Conservation (phyloP, 2,113 vertebrate genomes). For the Petroica traversi region DNA sequence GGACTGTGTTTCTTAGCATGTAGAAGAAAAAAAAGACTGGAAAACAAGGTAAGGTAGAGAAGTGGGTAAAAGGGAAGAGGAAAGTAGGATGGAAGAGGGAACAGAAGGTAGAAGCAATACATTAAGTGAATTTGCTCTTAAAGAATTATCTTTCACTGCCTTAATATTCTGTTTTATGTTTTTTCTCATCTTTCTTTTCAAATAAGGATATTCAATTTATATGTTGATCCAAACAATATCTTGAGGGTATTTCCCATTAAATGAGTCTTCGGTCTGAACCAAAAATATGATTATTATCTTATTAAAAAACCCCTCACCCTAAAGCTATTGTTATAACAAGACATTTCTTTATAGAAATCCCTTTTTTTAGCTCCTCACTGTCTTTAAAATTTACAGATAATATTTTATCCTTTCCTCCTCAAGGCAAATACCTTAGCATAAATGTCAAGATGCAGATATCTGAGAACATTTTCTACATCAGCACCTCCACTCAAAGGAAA, state of each 20-base stretch:
- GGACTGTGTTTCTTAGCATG: background rate
- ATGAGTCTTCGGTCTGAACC: background rate
- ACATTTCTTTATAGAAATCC: background rate
- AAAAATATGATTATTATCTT: constrained; percentile 1
- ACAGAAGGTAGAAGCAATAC: background rate
- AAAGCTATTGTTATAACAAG: constrained; percentile 19
- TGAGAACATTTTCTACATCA: background rate
- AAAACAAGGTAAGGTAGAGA: background rate
- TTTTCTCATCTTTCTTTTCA: constrained; percentile 10
- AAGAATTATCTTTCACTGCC: background rate
- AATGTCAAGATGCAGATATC: background rate
- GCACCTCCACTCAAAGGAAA: background rate
- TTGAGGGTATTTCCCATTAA: constrained; percentile 23
- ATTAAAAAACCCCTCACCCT: background rate
- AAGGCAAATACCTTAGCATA: background rate
- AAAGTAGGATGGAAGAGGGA: background rate
- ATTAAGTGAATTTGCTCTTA: background rate
- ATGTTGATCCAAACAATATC: constrained; percentile 26
- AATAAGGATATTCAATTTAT: background rate
- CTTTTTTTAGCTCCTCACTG: background rate
- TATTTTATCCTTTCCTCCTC: background rate
- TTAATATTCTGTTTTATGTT: background rate
- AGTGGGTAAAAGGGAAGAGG: rapidly evolving
- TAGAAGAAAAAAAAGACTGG: background rate
- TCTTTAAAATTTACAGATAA: background rate